phyloP scores from a whole-genome alignment of 2,797 vertebrate genomes.

The Tauraco hartlaubi region DNA sequence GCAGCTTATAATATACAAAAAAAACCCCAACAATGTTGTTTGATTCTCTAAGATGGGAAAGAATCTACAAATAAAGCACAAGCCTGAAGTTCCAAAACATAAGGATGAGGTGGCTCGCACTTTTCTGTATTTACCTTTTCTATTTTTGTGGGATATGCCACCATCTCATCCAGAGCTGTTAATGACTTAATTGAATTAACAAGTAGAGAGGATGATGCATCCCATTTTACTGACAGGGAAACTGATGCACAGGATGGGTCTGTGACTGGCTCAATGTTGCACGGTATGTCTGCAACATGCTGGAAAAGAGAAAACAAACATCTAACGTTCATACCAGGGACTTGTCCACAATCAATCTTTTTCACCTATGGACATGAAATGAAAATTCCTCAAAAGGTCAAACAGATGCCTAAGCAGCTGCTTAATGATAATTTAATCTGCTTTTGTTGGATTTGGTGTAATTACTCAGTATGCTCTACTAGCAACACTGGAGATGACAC shows the following conservation, averaged over 20 bases:
- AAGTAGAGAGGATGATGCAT: neutral
- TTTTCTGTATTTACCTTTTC: neutral
- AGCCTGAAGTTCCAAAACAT: constrained; percentile 23
- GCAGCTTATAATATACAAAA: constrained; percentile 72
- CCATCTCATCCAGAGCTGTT: neutral
- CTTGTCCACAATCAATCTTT: neutral
- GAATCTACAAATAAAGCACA: constrained; percentile 34
- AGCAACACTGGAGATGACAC: neutral
- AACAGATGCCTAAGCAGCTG: neutral
- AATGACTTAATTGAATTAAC: neutral
- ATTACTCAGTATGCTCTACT: neutral
- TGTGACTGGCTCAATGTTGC: neutral
- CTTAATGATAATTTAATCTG: neutral
- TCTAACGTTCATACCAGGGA: neutral
- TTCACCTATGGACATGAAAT: neutral
- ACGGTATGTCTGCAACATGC: neutral
- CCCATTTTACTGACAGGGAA: neutral
- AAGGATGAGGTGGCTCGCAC: neutral
- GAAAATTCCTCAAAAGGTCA: neutral
- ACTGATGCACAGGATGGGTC: neutral
- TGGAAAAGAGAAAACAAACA: neutral
- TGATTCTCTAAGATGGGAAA: constrained; percentile 25
- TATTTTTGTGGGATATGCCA: neutral
- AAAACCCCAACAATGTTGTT: neutral
- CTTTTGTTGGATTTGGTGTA: neutral